A percentile compares a stretch with the other conserved stretches of the same genome.
Evolutionary conservation across 2,113 vertebrate genomes (phyloP).

Genomic region (Colaptes auratus): DNA sequence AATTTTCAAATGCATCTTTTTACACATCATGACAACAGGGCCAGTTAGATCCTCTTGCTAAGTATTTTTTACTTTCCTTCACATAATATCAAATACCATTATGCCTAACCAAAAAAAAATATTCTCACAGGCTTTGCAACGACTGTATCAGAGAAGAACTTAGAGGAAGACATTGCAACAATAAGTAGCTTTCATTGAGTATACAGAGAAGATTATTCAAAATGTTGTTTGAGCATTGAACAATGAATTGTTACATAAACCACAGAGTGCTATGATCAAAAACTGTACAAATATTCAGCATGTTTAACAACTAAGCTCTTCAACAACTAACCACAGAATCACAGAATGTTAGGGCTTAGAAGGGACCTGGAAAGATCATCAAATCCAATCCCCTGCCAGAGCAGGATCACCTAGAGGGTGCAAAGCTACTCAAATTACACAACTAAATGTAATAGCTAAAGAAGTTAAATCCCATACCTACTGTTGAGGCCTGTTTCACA

Average conservation of each 20-base stretch:
- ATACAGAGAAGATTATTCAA: neutral
- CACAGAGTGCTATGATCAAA: neutral
- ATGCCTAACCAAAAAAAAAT: neutral
- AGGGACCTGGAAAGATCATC: too few species aligned
- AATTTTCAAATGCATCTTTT: neutral
- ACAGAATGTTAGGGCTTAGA: too few species aligned
- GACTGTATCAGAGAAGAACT: neutral
- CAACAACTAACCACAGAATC: neutral
- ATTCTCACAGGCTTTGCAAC: neutral
- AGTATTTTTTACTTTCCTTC: neutral
- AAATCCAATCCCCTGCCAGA: too few species aligned
- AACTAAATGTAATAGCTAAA: neutral
- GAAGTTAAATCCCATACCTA: slow-evolving; percentile 64
- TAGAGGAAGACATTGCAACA: neutral
- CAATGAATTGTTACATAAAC: neutral
- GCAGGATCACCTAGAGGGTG: neutral
- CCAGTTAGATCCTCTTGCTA: neutral
- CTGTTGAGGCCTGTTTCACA: slow-evolving; percentile 59
- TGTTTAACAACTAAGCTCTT: neutral
- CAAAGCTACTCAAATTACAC: neutral
- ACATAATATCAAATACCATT: neutral
- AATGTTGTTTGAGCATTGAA: neutral
- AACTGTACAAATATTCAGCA: neutral
- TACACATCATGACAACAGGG: neutral
- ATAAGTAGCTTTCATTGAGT: neutral